phyloP scores from a whole-genome alignment of 2,113 vertebrate species.

The Alaudala cheleensis region DNA sequence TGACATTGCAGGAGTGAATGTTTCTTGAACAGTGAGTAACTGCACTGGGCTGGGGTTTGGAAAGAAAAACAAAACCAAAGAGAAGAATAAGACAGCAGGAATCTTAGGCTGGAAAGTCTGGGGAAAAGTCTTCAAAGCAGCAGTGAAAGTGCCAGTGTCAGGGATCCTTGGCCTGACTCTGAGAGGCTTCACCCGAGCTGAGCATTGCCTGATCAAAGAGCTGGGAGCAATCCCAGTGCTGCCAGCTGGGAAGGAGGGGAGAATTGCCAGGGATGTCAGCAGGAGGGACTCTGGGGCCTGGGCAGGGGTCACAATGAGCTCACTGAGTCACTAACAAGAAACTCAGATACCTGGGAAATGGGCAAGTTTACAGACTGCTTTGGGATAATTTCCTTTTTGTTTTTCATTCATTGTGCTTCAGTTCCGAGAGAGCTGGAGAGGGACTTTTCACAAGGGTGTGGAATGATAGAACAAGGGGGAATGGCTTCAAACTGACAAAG shows the following conservation, averaged over 20 bases:
- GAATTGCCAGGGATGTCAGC: not conserved
- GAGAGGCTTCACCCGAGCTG: not conserved
- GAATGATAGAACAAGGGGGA: not conserved
- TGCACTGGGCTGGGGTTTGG: not conserved
- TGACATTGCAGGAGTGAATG: not conserved
- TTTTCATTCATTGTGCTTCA: not conserved
- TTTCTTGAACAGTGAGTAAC: not conserved
- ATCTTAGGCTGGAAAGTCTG: not conserved
- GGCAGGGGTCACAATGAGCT: not conserved
- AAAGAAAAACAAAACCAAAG: not conserved
- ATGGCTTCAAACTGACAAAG: not conserved
- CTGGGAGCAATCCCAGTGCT: not conserved
- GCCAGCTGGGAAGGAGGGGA: not conserved
- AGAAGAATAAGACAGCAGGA: not conserved
- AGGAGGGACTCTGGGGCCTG: not conserved
- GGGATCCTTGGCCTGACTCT: not conserved
- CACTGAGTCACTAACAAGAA: not conserved
- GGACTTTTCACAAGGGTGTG: not conserved
- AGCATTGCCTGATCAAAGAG: not conserved
- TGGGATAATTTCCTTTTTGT: accelerated
- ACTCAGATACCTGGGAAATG: not conserved
- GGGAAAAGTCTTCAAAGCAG: conserved; percentile 4
- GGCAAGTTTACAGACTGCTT: not conserved
- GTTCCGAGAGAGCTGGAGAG: not conserved
- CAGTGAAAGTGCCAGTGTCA: not conserved